Evolutionary conservation across 2,113 vertebrate genomes (phyloP), one percentile per base, ranked within the genome.

Genomic region (Electrona antarctica): DNA sequence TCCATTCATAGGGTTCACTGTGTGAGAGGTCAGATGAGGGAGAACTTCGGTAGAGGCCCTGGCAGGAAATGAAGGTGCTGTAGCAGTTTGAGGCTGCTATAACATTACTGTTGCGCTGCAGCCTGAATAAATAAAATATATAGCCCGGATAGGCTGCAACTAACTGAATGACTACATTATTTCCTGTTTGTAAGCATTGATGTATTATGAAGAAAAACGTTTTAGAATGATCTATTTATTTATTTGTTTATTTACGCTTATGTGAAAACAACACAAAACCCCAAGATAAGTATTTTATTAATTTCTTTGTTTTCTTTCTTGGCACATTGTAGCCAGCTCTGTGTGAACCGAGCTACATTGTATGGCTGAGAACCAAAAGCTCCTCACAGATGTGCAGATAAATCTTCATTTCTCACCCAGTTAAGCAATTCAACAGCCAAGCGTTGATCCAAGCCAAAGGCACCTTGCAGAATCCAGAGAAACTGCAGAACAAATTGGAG

Each of bases 1-100:
- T 92, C 88, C 89, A 90, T 91, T 92, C 90, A 93, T 83, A 85
- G 85, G 87, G 87, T 90, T 92, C 88, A 90, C 78, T 92, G 87
- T 92, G 90, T 88, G 90, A 92, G 87, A 90, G 91, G 90, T 92
- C 92, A 90, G 76, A 81, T 63, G 81, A 85, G 84, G 79, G 81
- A 85, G 89, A 84, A 77, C 62, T 60, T 15, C 62, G 45, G 46
- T 64, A 60, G 75, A 69, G 82, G 80, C 84, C 33, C 73, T 60
- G 85, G 77, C 90, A 91, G 91, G 91, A 92, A 93, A 90, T 92
- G 81, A 90, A 92, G 89, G 83, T 90, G 86, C 66, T 74, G 77
- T 86, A 77, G 85, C 79, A 76, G 68, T 81, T 79, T 75, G 52
- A 73, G 2, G 74, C 60, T 58, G 62, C 21, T 69, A 69, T 41